phyloP scores from a whole-genome alignment of 2,113 vertebrate species.

The Lophochroa leadbeateri region DNA sequence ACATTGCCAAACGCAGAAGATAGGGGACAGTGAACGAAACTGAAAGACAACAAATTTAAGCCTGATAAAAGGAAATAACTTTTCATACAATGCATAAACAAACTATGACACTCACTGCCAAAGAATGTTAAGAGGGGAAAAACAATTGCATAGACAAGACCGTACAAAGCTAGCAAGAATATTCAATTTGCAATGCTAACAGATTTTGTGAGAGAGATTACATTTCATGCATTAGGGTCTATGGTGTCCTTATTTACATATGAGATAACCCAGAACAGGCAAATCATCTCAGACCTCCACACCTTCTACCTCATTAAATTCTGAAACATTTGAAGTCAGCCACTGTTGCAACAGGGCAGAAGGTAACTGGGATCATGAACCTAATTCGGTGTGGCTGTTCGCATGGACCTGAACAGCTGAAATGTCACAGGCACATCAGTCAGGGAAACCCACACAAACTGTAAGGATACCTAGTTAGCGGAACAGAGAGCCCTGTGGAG shows the following conservation, averaged over 20 bases:
- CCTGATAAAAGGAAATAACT: background rate
- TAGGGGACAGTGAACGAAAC: background rate
- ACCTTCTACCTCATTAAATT: background rate
- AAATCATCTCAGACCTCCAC: background rate
- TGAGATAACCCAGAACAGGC: background rate
- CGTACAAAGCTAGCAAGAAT: background rate
- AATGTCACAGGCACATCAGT: background rate
- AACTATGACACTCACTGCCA: background rate
- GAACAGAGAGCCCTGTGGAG: rapidly evolving
- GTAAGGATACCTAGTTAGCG: rapidly evolving
- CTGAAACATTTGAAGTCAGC: background rate
- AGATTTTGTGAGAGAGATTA: background rate
- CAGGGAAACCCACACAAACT: background rate
- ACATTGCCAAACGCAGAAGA: background rate
- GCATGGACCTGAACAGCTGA: background rate
- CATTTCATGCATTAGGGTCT: background rate
- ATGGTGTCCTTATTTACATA: background rate
- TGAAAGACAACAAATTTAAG: background rate
- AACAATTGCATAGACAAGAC: background rate
- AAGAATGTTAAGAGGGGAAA: background rate
- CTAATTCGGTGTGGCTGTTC: background rate
- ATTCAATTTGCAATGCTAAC: background rate
- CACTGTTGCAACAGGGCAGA: background rate
- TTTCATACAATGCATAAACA: background rate
- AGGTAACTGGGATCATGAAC: background rate